phyloP scores from a whole-genome alignment of 1,140 invertebrate species.

The Colletes gigas region DNA sequence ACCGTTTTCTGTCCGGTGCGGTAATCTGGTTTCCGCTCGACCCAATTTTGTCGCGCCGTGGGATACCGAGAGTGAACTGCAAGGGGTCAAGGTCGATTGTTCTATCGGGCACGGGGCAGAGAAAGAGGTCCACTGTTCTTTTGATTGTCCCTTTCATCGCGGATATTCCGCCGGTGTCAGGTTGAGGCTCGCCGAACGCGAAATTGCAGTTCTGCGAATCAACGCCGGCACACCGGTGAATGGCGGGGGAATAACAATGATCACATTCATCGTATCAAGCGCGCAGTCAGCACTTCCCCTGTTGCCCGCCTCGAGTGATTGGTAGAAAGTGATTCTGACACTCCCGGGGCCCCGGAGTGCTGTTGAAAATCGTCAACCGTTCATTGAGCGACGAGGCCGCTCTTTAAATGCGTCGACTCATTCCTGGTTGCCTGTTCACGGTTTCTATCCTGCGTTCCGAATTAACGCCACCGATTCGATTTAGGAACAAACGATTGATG shows the following conservation, averaged over 20 bases:
- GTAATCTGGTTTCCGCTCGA: constrained; percentile 16
- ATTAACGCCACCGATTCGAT: not conserved
- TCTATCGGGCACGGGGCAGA: not conserved
- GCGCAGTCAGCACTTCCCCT: constrained; percentile 40
- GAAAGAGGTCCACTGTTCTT: not conserved
- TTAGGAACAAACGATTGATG: not conserved
- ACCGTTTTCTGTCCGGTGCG: not conserved
- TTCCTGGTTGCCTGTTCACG: constrained; percentile 19
- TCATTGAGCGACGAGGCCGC: constrained; percentile 21
- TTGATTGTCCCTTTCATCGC: constrained; percentile 13
- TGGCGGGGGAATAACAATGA: constrained; percentile 51
- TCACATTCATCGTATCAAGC: constrained; percentile 56
- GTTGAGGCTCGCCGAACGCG: constrained; percentile 8
- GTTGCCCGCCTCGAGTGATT: constrained; percentile 31
- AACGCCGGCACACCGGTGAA: not conserved
- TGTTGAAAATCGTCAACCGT: constrained; percentile 60
- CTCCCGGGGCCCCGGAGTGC: constrained; percentile 7
- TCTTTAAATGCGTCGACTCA: constrained; percentile 46
- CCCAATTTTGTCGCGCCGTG: not conserved
- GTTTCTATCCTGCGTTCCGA: not conserved
- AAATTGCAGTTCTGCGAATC: constrained; percentile 26
- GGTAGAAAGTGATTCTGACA: constrained; percentile 51
- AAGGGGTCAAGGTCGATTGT: constrained; percentile 8
- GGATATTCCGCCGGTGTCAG: not conserved
- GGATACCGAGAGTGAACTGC: no score